These are phyloP conservation scores for Dolichomitus sp. DNA, from an alignment of 2,888 invertebrate genomes.

Conservation along the genomic window DNA sequence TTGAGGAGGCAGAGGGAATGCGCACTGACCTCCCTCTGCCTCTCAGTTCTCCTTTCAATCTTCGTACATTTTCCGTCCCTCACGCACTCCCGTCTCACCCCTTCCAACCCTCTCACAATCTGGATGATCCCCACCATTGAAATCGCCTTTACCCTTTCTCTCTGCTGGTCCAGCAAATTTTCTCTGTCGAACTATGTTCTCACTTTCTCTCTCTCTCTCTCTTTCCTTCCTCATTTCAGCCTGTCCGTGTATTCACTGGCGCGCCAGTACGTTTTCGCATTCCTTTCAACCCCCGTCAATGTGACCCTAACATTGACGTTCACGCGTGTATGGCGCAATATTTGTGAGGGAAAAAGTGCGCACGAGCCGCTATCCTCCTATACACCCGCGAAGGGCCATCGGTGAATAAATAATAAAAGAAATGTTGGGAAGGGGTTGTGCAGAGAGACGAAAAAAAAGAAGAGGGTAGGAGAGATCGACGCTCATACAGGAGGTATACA, in stretches of 20 bases:
- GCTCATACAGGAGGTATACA: constrained; percentile 32
- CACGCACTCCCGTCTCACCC: constrained; percentile 17
- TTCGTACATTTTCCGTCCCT: not conserved
- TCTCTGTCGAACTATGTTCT: not conserved
- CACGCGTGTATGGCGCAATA: not conserved
- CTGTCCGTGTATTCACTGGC: constrained; percentile 3
- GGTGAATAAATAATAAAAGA: constrained; percentile 49
- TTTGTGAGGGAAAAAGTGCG: constrained; percentile 34
- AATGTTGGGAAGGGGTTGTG: constrained; percentile 1
- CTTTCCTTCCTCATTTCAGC: constrained; percentile 17
- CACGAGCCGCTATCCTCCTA: constrained; percentile 15
- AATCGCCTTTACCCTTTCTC: not conserved
- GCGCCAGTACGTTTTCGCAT: constrained; percentile 8
- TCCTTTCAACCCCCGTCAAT: constrained; percentile 23
- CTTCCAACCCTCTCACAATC: constrained; percentile 33
- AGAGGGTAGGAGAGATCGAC: constrained; percentile 34
- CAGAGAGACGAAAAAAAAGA: constrained; percentile 40
- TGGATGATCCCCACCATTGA: constrained; percentile 3
- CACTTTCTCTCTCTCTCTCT: not conserved
- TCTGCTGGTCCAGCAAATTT: not conserved
- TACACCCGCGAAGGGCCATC: constrained; percentile 56
- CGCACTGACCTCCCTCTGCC: constrained; percentile 1
- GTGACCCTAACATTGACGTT: constrained; percentile 20
- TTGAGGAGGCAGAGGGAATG: constrained; percentile 28
- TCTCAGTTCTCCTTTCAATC: constrained; percentile 25